phyloP scores from a whole-genome alignment of 2,797 vertebrate genomes.

The Takifugu ocellatus region DNA sequence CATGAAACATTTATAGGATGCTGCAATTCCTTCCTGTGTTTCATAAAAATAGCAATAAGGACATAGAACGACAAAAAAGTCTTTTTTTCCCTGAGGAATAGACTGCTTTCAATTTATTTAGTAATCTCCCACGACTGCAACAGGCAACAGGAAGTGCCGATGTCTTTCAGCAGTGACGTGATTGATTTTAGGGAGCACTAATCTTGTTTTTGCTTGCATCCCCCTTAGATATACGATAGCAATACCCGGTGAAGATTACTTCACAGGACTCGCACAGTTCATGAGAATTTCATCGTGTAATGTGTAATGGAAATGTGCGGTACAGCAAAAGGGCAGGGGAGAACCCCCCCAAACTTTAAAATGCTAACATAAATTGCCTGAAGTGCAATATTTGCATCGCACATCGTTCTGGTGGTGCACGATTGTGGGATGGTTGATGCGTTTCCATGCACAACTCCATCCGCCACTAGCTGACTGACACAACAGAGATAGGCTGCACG shows the following conservation, averaged over 20 bases:
- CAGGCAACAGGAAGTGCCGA: conserved; percentile 5
- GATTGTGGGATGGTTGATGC: not conserved
- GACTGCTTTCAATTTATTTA: conserved; percentile 4
- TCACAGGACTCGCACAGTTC: not conserved
- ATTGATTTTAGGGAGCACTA: conserved; percentile 3
- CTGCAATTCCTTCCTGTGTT: conserved; percentile 10
- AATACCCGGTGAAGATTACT: not conserved
- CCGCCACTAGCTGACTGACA: conserved; percentile 15
- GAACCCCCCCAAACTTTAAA: conserved; percentile 9
- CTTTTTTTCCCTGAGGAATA: too few relatives aligned
- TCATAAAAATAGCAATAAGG: not conserved
- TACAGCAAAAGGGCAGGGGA: conserved; percentile 5
- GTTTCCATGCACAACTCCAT: conserved; percentile 8
- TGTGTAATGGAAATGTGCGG: conserved; percentile 34
- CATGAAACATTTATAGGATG: conserved; percentile 33
- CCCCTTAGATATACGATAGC: conserved; percentile 15
- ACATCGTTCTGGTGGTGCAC: conserved; percentile 3
- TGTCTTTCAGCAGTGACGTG: conserved; percentile 1
- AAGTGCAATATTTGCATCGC: conserved; percentile 30
- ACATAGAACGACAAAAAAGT: not conserved
- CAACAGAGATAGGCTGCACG: not conserved
- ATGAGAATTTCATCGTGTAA: conserved; percentile 15
- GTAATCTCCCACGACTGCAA: not conserved
- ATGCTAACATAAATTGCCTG: conserved; percentile 31
- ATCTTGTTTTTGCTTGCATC: conserved; percentile 19